Evolutionary conservation across 23 tunicate species (phyloP), one percentile per base, ranked within the genome.

Genomic region (Styela plicata): DNA sequence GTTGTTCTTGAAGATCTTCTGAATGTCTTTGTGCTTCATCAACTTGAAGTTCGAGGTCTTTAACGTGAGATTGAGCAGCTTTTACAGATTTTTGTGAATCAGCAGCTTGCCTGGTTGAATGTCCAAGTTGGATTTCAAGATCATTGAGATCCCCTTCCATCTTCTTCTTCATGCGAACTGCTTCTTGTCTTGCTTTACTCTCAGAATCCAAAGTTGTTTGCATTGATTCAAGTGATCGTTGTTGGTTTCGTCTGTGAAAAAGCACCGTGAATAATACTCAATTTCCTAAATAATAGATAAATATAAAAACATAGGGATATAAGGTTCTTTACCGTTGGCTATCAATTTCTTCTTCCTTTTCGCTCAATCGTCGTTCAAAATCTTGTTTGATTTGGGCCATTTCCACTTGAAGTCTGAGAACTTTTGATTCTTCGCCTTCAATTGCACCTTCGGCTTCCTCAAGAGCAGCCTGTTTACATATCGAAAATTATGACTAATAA

Each of bases 41-140:
- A 31, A 92, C 92, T 79, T 84, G 86, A 86, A 87, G 75, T 74
- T 92, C 91, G 16, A 92, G 80, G 74, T 92, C 97, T 80, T 91
- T 91, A 73, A 91, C 78, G 35, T 91, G 97, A 63, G 90, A 80
- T 73, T 91, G 97, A n/a, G 84, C 80, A 52, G 90, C 79, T 77
- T 91, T 91, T 16, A 69, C 97, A 32, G 86, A 64, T 32, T 94
- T 94, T 52, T 94, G 98, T 2, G 98, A 86, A 78, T 94, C 98
- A 67, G 88, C 63, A 19, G 90, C 90, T 86, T 94, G 98, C 25
- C 98, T 75, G 78, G 80, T 94, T 33, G 94, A 86, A 61, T 94
- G 98, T 17, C 98, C 98, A 63, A 94, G 86, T 24, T 63, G 76
- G 28, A 79, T 65, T 79, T 76, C 81, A 52, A 76, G 81, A 28